Percentiles rank a stretch among this genome's conserved stretches.
Evolutionary conservation across 2,888 invertebrate genomes (phyloP).

Genomic region (Andrena minutula): DNA sequence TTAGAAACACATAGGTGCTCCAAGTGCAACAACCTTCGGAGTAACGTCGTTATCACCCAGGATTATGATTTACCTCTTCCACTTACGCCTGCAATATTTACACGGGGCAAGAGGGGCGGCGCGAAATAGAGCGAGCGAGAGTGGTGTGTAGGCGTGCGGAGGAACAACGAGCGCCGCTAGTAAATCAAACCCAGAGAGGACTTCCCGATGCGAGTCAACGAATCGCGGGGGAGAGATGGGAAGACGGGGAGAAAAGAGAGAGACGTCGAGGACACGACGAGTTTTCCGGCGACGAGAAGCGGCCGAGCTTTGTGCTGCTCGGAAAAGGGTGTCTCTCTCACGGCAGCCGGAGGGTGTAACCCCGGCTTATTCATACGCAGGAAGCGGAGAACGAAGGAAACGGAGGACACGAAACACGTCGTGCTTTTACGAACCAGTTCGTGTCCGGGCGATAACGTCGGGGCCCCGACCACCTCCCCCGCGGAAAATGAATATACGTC

Average conservation of each 20-base stretch:
- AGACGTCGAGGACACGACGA: slow-evolving; percentile 67
- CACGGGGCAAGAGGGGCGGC: slow-evolving; percentile 16
- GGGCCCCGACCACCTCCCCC: slow-evolving; percentile 38
- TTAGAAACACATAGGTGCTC: too few species aligned
- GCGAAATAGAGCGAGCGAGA: slow-evolving; percentile 55
- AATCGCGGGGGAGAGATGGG: slow-evolving; percentile 41
- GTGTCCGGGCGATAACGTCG: slow-evolving; percentile 68
- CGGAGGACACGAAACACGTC: slow-evolving; percentile 70
- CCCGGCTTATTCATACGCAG: slow-evolving; percentile 83
- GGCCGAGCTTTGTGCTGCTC: slow-evolving; percentile 70
- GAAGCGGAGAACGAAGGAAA: slow-evolving; percentile 81
- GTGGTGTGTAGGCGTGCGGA: slow-evolving; percentile 60
- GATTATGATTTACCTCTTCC: too few species aligned
- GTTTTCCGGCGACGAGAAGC: slow-evolving; percentile 75
- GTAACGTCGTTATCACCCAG: too few species aligned
- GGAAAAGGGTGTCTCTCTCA: slow-evolving; percentile 80
- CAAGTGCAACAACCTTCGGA: too few species aligned
- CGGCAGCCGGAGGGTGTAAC: slow-evolving; percentile 81
- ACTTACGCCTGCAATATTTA: slow-evolving; percentile 34
- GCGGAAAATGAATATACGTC: slow-evolving; percentile 53
- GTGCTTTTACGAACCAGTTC: slow-evolving; percentile 63
- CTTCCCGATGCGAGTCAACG: slow-evolving; percentile 58
- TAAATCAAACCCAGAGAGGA: slow-evolving; percentile 77
- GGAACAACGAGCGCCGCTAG: slow-evolving; percentile 68
- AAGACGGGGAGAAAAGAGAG: slow-evolving; percentile 51